Percentiles rank a stretch among this genome's conserved stretches.
These are phyloP conservation scores for Cydia strobilella DNA, from an alignment of 1,140 invertebrate species.

Conservation along the genomic window DNA sequence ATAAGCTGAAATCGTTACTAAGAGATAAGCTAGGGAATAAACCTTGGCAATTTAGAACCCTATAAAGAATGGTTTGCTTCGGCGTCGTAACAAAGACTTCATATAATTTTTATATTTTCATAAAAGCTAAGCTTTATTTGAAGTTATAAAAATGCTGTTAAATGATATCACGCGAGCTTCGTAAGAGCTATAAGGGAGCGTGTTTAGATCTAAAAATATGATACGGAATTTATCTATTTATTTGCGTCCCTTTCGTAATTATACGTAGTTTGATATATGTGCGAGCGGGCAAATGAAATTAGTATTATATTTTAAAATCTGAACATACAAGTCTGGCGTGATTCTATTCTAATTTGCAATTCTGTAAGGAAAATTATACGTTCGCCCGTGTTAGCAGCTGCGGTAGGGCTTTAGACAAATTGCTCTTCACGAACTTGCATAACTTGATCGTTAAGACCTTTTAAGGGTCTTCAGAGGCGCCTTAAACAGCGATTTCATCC, in stretches of 20 bases:
- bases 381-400: background rate
- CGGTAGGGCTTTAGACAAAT: conserved; percentile 1
- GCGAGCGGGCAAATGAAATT: background rate
- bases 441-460: background rate
- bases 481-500: no score
- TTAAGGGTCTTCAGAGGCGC: no score
- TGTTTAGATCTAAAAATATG: background rate
- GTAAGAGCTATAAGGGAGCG: background rate
- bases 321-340: conserved; percentile 13
- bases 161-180: conserved; percentile 29
- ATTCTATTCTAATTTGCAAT: conserved; percentile 12
- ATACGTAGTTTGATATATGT: background rate
- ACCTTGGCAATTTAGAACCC: conserved; percentile 13
- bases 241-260: no score
- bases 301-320: background rate
- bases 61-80: conserved; percentile 19
- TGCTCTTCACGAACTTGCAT: background rate
- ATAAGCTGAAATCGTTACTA: background rate
- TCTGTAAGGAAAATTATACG: conserved; percentile 6
- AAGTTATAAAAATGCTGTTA: conserved; percentile 28
- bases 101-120: conserved; percentile 32
- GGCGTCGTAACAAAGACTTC: conserved; percentile 17
- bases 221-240: background rate
- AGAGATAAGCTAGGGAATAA: conserved; percentile 16
- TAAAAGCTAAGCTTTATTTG: conserved; percentile 25